Conservation (phyloP, 2,797 vertebrate species). For the Poecilia velifera region DNA sequence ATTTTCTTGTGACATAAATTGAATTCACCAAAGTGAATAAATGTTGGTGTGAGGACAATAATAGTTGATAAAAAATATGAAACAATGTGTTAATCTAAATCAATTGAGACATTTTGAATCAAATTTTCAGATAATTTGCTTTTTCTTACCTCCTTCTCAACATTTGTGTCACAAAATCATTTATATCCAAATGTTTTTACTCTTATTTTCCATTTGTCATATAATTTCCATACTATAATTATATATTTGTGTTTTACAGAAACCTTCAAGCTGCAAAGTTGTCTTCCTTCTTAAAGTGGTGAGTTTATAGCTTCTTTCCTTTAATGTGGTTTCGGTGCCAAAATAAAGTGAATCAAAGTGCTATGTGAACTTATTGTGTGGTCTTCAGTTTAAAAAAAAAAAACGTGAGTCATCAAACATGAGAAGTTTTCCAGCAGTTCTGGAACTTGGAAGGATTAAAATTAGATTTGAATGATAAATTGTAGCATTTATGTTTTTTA, state of each 20-base stretch:
- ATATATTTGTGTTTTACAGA: conserved; percentile 33
- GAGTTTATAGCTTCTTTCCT: conserved; percentile 23
- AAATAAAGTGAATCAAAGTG: conserved; percentile 1
- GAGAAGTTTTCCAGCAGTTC: background rate
- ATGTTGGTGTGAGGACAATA: background rate
- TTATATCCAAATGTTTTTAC: background rate
- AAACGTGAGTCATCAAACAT: background rate
- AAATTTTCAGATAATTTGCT: background rate
- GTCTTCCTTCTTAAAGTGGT: conserved; percentile 54
- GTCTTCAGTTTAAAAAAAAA: background rate
- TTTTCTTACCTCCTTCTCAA: background rate
- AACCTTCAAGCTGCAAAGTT: conserved; percentile 25
- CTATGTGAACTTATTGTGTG: background rate
- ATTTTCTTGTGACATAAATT: background rate
- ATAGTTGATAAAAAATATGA: background rate
- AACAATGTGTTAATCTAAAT: background rate
- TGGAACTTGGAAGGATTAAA: background rate
- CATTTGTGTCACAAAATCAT: background rate
- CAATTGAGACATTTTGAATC: background rate
- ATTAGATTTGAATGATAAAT: background rate
- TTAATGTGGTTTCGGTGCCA: conserved; percentile 5
- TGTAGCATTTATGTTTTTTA: too few relatives aligned
- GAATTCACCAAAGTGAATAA: background rate
- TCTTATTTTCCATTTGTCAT: background rate
- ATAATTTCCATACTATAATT: background rate